Base-by-base conservation (phyloP, 1,140 invertebrate genomes). In the Macrotrachela quadricornifera region DNA sequence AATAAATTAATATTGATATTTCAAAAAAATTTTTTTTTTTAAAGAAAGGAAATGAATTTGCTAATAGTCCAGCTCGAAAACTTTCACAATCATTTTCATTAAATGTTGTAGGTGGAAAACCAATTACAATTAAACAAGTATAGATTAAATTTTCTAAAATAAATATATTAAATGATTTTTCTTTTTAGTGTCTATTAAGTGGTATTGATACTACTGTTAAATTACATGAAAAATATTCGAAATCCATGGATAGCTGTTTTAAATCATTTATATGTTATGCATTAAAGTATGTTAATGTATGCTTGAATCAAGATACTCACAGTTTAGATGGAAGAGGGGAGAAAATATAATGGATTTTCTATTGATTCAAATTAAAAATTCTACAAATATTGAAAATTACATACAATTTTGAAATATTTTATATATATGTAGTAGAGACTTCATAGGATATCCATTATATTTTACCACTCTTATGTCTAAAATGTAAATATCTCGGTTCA, bases 261-360 rank as follows among this genome's bases (percentile, higher is more conserved):
- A 97, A 97, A 72, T 90, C 91, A 16, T 92, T 99, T 66, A 77
- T 99, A 46, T 96, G 86, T 71, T 79, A 85, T 49, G 90, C 82
- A 47, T 72, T 97, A 17, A 97, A 97, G 83, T 86, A 69, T 78
- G 80, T 76, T 48, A 40, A 36, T n/a, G n/a, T n/a, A n/a, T n/a
- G n/a, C n/a, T n/a, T n/a, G n/a, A n/a, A n/a, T n/a, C n/a, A n/a
- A n/a, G n/a, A n/a, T n/a, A n/a, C n/a, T n/a, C n/a, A n/a, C n/a
- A n/a, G n/a, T n/a, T n/a, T n/a, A n/a, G n/a, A n/a, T n/a, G n/a
- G n/a, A n/a, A n/a, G n/a, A n/a, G n/a, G n/a, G n/a, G n/a, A n/a
- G n/a, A n/a, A n/a, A n/a, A n/a, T n/a, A n/a, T n/a, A n/a, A n/a
- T n/a, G n/a, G n/a, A n/a, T n/a, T n/a, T n/a, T n/a, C n/a, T n/a